Base-by-base conservation (phyloP, 2,888 invertebrate genomes). In the Tiliacea aurago region DNA sequence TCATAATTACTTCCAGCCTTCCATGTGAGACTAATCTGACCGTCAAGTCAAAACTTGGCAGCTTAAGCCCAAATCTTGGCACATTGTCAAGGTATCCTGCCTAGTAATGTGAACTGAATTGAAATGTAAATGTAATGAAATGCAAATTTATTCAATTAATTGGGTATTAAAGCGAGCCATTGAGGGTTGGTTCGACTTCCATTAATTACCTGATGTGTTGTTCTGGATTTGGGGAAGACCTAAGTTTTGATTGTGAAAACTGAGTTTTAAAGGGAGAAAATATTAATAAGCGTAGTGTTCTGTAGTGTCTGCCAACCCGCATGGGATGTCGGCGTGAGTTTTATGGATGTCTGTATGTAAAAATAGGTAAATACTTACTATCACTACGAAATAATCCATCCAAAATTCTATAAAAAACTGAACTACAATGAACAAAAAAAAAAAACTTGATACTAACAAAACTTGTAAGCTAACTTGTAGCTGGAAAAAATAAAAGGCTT, bases 141-240 rank as follows among this genome's bases (percentile, higher is more conserved):
- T 91, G 92, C 89, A 90, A 93, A 92, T 91, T 87, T 89, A 90
- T 91, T 90, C 90, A 85, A 90, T 90, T 92, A 92, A 92, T 91
- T 89, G 88, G 76, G 77, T 80, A 81, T 78, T 79, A 79, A 67
- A 73, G 61, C 61, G 65, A 59, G 51, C 58, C 37, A 70, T 78
- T 82, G 86, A 86, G 80, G 74, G 76, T 47, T 63, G 67, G 73
- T 84, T 84, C 80, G 76, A 85, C 84, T 86, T 84, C 81, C 70
- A 77, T 86, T 86, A 86, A 81, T 78, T 81, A 67, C 65, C 28
- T 59, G 23, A 23, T 37, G 37, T 82, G 51, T 67, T 66, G 62
- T 63, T 65, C 28, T 81, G 62, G 78, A 66, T 55, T 66, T 47
- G 20, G 45, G 47, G 33, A 43, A 6, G 33, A 77, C 3, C 15